phyloP scores from a whole-genome alignment of 2,113 vertebrate genomes.

The Marmota monax region DNA sequence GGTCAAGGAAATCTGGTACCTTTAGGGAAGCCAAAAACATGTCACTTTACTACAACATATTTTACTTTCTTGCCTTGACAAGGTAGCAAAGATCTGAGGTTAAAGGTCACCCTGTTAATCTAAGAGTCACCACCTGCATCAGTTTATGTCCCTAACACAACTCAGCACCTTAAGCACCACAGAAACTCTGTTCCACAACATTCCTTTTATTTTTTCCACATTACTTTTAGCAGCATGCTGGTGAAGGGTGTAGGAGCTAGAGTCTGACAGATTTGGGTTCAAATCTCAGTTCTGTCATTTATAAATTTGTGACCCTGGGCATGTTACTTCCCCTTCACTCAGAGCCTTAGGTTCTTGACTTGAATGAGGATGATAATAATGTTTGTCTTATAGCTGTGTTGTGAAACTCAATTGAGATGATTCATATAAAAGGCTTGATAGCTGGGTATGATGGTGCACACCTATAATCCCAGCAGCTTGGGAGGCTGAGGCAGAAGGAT shows the following conservation, averaged over 20 bases:
- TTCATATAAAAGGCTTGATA: not conserved
- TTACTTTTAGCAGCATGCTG: not conserved
- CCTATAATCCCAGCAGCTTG: too few relatives aligned
- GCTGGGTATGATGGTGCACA: too few relatives aligned
- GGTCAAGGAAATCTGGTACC: not conserved
- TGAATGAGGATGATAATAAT: not conserved
- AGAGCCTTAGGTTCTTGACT: not conserved
- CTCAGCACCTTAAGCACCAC: not conserved
- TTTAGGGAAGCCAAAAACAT: not conserved
- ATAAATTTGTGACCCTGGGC: not conserved
- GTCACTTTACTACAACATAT: not conserved
- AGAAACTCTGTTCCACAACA: not conserved
- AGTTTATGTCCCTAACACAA: not conserved
- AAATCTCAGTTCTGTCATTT: not conserved
- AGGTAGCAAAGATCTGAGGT: not conserved
- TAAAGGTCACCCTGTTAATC: not conserved
- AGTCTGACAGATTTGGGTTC: constrained; percentile 15
- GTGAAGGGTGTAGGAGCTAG: not conserved
- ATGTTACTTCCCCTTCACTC: not conserved
- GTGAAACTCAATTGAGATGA: not conserved
- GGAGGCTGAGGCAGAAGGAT: too few relatives aligned
- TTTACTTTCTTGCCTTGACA: not conserved
- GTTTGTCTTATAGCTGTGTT: not conserved
- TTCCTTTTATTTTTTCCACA: not conserved
- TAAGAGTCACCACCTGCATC: not conserved